Evolutionary conservation across 53 echinoderm and acorn worm species (phyloP).

Genomic region (Apostichopus leukothele): DNA sequence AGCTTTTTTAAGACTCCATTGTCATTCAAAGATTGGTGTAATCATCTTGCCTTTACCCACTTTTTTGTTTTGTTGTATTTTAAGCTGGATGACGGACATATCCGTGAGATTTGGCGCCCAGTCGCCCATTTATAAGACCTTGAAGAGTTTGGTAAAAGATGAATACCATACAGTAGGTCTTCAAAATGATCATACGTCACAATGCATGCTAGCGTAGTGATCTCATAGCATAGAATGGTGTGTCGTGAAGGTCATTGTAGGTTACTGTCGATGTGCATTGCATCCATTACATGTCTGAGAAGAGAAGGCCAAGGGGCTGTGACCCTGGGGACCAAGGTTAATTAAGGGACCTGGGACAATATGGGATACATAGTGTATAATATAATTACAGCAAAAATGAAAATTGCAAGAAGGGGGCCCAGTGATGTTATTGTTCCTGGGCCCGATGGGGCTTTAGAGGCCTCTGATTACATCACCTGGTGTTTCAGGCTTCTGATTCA

Average conservation of each 20-base stretch:
- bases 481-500: no score
- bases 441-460: no score
- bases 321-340: no score
- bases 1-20: neutral
- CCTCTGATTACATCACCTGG: no score
- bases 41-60: no score
- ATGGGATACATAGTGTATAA: no score
- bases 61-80: neutral
- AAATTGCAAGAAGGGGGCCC: no score
- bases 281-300: neutral
- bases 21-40: neutral
- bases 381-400: no score
- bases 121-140: slow-evolving; percentile 56
- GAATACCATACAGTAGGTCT: slow-evolving; percentile 36
- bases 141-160: slow-evolving; percentile 60
- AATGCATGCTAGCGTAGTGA: slow-evolving; percentile 22
- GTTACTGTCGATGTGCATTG: neutral
- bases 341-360: no score
- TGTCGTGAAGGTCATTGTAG: neutral
- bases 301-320: no score
- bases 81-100: slow-evolving; percentile 26
- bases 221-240: neutral
- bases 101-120: slow-evolving; percentile 39
- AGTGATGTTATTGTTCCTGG: no score
- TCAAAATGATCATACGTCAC: neutral